These are phyloP conservation scores for Cantharis rustica DNA, from an alignment of 2,888 invertebrate genomes.

Conservation along the genomic window DNA sequence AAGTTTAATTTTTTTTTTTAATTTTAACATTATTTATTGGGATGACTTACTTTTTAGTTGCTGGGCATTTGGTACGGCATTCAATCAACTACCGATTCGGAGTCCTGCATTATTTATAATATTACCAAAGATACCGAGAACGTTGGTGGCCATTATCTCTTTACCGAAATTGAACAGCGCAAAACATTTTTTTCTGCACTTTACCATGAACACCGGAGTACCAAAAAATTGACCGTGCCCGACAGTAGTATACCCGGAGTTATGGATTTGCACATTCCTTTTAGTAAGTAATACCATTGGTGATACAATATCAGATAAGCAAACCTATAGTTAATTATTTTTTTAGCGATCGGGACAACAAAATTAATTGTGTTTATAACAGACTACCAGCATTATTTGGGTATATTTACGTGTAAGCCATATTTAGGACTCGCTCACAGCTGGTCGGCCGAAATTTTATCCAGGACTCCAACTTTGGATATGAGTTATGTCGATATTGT, in stretches of 20 bases:
- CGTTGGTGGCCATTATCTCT: background rate
- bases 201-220: background rate
- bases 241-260: background rate
- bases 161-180: background rate
- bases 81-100: background rate
- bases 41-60: background rate
- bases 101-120: background rate
- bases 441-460: slow-evolving; percentile 78
- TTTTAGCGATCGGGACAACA: slow-evolving; percentile 73
- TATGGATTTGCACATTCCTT: background rate
- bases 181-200: background rate
- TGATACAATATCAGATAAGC: too few species aligned
- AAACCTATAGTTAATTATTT: slow-evolving; percentile 11
- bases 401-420: slow-evolving; percentile 78
- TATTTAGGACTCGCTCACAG: slow-evolving; percentile 68
- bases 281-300: background rate
- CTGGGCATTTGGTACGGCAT: slow-evolving; percentile 4
- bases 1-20: too few species aligned
- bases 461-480: slow-evolving; percentile 72
- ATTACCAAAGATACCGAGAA: background rate
- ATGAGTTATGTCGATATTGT: slow-evolving; percentile 73
- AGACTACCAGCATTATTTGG: slow-evolving; percentile 76
- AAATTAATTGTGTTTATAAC: slow-evolving; percentile 75
- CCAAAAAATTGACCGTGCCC: background rate
- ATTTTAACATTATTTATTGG: too few species aligned